A percentile compares a stretch with the other conserved stretches of the same genome.
These are phyloP conservation scores for Volucella bombylans DNA, from an alignment of 2,888 invertebrate species.

Conservation along the genomic window DNA sequence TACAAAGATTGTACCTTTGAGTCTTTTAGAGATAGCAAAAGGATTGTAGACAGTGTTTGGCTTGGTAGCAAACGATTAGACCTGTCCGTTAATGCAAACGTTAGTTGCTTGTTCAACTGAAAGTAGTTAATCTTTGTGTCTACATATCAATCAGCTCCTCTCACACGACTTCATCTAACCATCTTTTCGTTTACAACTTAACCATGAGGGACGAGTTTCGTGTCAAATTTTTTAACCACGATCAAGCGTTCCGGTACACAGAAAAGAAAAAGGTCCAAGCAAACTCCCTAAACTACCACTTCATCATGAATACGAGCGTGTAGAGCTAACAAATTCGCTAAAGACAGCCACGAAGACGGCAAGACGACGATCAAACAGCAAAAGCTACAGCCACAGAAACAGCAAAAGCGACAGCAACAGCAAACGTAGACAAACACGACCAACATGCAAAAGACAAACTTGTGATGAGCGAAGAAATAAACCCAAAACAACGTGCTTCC, in stretches of 20 bases:
- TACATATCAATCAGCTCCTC: constrained; percentile 1
- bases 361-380: constrained; percentile 25
- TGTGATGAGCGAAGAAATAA: constrained; percentile 40
- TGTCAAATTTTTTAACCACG: constrained; percentile 62
- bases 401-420: constrained; percentile 17
- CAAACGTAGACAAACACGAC: constrained; percentile 64
- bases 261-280: constrained; percentile 22
- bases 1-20: too few species aligned
- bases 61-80: too few species aligned
- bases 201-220: constrained; percentile 45
- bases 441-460: constrained; percentile 68
- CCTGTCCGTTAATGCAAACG: too few species aligned
- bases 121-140: neutral
- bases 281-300: constrained; percentile 52
- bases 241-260: constrained; percentile 57
- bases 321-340: constrained; percentile 28
- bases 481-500: constrained; percentile 59
- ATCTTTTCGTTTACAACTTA: constrained; percentile 46
- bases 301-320: constrained; percentile 51
- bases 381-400: neutral
- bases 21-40: too few species aligned
- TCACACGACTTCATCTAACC: neutral
- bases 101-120: too few species aligned
- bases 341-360: constrained; percentile 55
- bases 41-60: too few species aligned